phyloP scores from a whole-genome alignment of 2,797 vertebrate genomes.

The Ara ararauna region DNA sequence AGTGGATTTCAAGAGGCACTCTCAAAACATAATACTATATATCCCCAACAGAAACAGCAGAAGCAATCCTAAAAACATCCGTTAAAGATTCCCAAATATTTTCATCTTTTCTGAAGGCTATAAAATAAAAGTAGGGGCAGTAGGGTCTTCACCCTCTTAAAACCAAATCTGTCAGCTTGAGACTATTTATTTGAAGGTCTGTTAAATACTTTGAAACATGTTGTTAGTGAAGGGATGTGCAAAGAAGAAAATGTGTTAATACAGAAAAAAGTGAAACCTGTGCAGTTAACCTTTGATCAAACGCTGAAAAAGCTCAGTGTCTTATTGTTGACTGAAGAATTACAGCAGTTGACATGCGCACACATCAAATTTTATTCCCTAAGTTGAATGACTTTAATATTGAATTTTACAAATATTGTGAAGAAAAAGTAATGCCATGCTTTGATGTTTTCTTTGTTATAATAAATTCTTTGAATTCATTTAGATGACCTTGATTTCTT shows the following conservation, averaged over 20 bases:
- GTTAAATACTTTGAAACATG: not conserved
- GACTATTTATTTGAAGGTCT: not conserved
- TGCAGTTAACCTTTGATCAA: slow-evolving; percentile 41
- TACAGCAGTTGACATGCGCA: not conserved
- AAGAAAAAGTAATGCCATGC: slow-evolving; percentile 5
- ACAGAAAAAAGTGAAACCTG: not conserved
- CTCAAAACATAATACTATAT: not conserved
- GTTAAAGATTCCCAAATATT: not conserved
- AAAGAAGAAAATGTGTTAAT: not conserved
- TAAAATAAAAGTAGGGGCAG: not conserved
- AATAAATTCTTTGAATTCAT: slow-evolving; percentile 20
- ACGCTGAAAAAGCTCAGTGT: not conserved
- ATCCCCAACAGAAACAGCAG: not conserved
- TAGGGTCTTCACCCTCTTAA: not conserved
- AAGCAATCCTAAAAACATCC: not conserved
- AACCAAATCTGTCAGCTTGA: not conserved
- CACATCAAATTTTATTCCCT: slow-evolving; percentile 15
- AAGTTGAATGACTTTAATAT: not conserved
- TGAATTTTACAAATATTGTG: slow-evolving; percentile 18
- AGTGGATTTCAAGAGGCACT: not conserved
- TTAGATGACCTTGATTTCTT: slow-evolving; percentile 43
- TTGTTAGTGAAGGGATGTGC: not conserved
- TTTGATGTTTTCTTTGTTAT: slow-evolving; percentile 43
- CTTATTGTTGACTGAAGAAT: not conserved
- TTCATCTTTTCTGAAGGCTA: not conserved